Conservation (phyloP, 1,140 invertebrate genomes). For the Bilobella aurantiaca region DNA sequence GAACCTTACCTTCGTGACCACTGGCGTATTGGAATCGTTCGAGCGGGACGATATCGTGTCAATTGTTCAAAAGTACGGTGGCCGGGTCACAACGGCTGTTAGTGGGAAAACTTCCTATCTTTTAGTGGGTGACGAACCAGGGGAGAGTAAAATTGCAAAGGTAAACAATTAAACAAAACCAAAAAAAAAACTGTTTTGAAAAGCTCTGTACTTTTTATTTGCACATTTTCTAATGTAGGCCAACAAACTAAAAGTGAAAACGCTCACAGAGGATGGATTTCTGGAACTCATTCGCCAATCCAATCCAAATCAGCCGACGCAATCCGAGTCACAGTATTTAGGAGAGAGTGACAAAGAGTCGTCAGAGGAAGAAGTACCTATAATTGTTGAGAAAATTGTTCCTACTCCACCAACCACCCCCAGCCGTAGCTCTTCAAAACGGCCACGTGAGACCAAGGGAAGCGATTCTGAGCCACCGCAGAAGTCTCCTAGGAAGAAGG, state of each 20-base stretch:
- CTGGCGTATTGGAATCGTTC: constrained; percentile 78
- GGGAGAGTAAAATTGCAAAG: constrained; percentile 70
- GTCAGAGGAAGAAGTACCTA: constrained; percentile 13
- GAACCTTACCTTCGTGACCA: constrained; percentile 68
- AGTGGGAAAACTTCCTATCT: constrained; percentile 75
- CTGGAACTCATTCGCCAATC: constrained; percentile 61
- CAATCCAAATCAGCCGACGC: constrained; percentile 30
- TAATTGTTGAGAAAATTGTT: constrained; percentile 8
- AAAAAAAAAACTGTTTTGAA: constrained; percentile 13
- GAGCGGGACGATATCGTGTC: constrained; percentile 66
- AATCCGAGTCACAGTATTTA: constrained; percentile 28
- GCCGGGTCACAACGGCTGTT: constrained; percentile 57
- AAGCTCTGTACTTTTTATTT: background rate
- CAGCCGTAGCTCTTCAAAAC: background rate
- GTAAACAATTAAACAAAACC: constrained; percentile 34
- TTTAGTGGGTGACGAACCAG: constrained; percentile 70
- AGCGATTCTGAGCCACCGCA: no score
- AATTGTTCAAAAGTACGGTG: constrained; percentile 68
- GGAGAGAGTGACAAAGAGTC: constrained; percentile 18
- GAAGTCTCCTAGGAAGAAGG: no score
- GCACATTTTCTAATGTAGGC: constrained; percentile 16
- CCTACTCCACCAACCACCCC: background rate
- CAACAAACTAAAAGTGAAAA: constrained; percentile 33
- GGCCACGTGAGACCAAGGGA: no score
- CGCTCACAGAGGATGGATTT: constrained; percentile 71